Percentiles rank a stretch among this genome's conserved stretches.
phyloP scores from a whole-genome alignment of 1,140 invertebrate species.

The Zaprionus africanus region DNA sequence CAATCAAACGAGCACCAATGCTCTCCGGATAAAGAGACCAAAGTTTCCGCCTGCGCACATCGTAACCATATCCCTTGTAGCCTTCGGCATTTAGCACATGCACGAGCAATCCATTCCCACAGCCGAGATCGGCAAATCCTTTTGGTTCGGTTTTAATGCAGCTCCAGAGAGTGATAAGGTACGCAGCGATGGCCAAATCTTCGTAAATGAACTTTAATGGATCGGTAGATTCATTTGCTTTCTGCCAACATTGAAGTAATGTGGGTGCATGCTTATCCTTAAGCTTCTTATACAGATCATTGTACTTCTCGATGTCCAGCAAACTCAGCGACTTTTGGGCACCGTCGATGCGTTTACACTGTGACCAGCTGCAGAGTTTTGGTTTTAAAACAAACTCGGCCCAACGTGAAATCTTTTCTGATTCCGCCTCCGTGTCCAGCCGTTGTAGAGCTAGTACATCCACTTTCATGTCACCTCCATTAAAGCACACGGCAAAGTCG shows the following conservation, averaged over 20 bases:
- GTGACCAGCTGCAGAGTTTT: constrained; percentile 61
- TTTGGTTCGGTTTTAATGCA: constrained; percentile 74
- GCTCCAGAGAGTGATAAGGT: constrained; percentile 93
- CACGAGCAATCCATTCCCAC: constrained; percentile 98
- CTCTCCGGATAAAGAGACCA: constrained; percentile 92
- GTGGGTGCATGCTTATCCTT: constrained; percentile 92
- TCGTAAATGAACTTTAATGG: constrained; percentile 98
- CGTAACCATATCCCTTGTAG: constrained; percentile 93
- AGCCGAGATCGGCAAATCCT: constrained; percentile 96
- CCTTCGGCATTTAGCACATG: constrained; percentile 94
- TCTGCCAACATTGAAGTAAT: constrained; percentile 86
- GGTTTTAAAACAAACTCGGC: constrained; percentile 51
- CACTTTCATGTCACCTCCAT: constrained; percentile 26
- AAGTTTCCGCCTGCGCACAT: constrained; percentile 94
- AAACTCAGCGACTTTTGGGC: constrained; percentile 87
- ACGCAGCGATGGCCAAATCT: constrained; percentile 97
- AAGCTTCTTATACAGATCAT: constrained; percentile 89
- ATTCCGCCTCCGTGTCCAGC: neutral
- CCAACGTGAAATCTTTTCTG: constrained; percentile 35
- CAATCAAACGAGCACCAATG: constrained; percentile 85
- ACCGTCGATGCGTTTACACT: constrained; percentile 28
- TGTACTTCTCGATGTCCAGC: constrained; percentile 89
- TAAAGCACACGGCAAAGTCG: constrained; percentile 50
- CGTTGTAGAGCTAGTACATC: neutral
- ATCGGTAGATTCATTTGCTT: constrained; percentile 95